Conservation (phyloP, 2,113 vertebrate genomes). For the Lophius piscatorius region DNA sequence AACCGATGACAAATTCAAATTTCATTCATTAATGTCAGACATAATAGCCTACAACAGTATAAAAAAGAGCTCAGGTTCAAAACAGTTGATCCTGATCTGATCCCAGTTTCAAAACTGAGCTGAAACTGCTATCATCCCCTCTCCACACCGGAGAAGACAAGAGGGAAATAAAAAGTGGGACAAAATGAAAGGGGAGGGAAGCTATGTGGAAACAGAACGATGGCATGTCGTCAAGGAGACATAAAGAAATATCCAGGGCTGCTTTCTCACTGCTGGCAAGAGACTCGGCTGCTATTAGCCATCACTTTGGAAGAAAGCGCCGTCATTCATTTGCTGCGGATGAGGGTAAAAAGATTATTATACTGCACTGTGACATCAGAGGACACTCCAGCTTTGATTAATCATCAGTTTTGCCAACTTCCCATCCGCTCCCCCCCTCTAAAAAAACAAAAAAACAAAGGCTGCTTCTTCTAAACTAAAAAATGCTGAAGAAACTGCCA, state of each 20-base stretch:
- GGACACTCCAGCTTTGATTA: slow-evolving; percentile 47
- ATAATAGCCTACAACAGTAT: no score
- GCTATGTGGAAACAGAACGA: slow-evolving; percentile 15
- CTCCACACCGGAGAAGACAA: background rate
- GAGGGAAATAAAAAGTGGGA: slow-evolving; percentile 6
- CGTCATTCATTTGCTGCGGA: slow-evolving; percentile 40
- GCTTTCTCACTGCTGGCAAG: slow-evolving; percentile 22
- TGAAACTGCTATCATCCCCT: slow-evolving; percentile 4
- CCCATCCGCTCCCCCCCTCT: background rate
- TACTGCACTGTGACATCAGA: slow-evolving; percentile 23
- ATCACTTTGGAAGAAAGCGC: slow-evolving; percentile 44
- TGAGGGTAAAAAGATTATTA: slow-evolving; percentile 39
- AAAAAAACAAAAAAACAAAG: slow-evolving; percentile 13
- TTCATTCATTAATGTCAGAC: no score
- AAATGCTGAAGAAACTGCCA: slow-evolving; percentile 17
- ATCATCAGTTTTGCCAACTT: slow-evolving; percentile 27
- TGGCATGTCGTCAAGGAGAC: slow-evolving; percentile 11
- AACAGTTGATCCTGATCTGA: no score
- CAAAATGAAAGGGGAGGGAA: slow-evolving; percentile 24
- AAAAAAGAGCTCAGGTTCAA: no score
- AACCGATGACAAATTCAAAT: no score
- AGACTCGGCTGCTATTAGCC: slow-evolving; percentile 34
- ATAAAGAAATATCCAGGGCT: slow-evolving; percentile 18
- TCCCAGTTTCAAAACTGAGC: no score
- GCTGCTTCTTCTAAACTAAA: slow-evolving; percentile 9